Base-by-base conservation (phyloP, 2,888 invertebrate genomes). In the Eulithis prunata region DNA sequence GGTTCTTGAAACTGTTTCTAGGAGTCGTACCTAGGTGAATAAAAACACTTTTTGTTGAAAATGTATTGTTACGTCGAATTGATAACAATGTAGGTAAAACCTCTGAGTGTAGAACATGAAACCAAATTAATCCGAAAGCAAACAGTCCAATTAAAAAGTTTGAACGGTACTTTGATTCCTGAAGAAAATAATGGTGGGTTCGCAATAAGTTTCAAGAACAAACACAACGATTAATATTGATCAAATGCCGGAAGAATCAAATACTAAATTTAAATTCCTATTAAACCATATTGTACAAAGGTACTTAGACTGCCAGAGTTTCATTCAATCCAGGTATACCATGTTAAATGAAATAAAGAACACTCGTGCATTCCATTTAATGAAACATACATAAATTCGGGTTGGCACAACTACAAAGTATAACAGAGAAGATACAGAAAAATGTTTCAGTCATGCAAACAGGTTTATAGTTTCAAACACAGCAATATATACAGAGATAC, bases 301-400 rank as follows among this genome's bases (percentile, higher is more conserved):
- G 21, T 2, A n/a, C n/a, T n/a, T n/a, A n/a, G n/a, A n/a, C 32
- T 32, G 32, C 32, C 4, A 32, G 14, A 32, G 14, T 49, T 47
- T 47, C 47, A 14, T 13, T 2, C 4, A 32, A 11, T 41, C 41
- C 14, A 47, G 8, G 47, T 13, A 49, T 13, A 21, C 8, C 10
- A 14, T 11, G 14, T 21, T 1, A 10, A 49, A 21, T 49, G 49
- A 59, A 72, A 70, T 66, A 56, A 72, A 65, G 47, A 70, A 45
- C 57, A 64, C 56, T 70, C 64, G 65, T 83, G 82, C 81, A 87
- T 87, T 88, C 76, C 91, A 90, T 91, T 90, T 88, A 81, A 91
- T 91, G 91, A 89, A 91, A 90, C 82, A 90, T 82, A 90, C 88
- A 85, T 89, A 91, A 91, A 91, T 91, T 91, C 91, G 91, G 91